Evolutionary conservation across 64 coral and sea anemone genomes (phyloP).

Genomic region (Dendrophyllia cribrosa): DNA sequence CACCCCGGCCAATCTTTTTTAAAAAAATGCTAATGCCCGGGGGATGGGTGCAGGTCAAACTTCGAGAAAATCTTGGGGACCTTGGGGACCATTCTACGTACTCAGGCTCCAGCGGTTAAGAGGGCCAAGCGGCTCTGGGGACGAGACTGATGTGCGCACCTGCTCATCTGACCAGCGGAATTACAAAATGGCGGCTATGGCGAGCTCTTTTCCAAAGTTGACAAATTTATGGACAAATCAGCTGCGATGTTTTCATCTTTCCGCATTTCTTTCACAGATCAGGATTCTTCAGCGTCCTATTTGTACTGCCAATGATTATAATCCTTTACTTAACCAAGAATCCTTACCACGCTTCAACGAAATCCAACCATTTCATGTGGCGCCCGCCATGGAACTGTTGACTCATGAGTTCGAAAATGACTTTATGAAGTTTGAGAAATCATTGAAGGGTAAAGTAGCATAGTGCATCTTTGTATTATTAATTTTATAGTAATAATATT

Average conservation of each 20-base stretch:
- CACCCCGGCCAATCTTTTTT: no score
- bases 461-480: no score
- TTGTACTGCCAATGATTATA: slow-evolving; percentile 76
- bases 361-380: slow-evolving; percentile 71
- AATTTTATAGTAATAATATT: no score
- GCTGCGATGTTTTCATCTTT: slow-evolving; percentile 83
- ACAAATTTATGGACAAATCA: slow-evolving; percentile 68
- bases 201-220: slow-evolving; percentile 20
- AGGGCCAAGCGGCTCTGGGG: no score
- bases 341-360: slow-evolving; percentile 68
- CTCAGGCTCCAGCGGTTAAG: no score
- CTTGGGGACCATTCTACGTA: no score
- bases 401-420: slow-evolving; percentile 53
- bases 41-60: no score
- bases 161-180: neutral
- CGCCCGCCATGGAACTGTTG: slow-evolving; percentile 36
- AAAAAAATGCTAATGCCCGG: no score
- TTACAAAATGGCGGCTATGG: slow-evolving; percentile 75
- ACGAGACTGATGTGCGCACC: no score
- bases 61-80: no score
- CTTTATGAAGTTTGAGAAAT: slow-evolving; percentile 73
- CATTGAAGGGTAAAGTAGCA: slow-evolving; percentile 67
- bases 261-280: slow-evolving; percentile 76
- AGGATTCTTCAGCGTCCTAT: slow-evolving; percentile 70
- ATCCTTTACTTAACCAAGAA: slow-evolving; percentile 82